Percentiles rank a stretch among this genome's conserved stretches.
Conservation (phyloP, 2,888 invertebrate genomes). For the Hetaerina titia region DNA sequence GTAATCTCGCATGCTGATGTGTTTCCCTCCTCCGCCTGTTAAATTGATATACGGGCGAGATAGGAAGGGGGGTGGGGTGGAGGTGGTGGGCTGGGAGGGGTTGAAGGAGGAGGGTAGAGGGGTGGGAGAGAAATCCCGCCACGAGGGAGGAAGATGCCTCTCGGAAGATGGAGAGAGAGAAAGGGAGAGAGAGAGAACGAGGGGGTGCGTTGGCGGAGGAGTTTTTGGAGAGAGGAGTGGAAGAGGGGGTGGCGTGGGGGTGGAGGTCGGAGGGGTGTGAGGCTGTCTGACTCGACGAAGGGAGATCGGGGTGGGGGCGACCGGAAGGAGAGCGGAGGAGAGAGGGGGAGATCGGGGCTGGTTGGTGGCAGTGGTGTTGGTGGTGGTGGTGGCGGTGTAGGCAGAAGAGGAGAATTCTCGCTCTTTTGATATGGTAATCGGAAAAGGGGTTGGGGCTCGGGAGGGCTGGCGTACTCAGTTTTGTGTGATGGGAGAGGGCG, state of each 20-base stretch:
- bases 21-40: conserved; percentile 62
- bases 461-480: conserved; percentile 6
- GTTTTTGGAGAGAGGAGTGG: background rate
- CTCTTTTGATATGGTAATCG: conserved; percentile 54
- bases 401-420: conserved; percentile 18
- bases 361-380: background rate
- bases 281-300: background rate
- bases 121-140: background rate
- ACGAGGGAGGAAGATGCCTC: background rate
- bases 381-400: background rate
- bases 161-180: background rate
- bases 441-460: background rate
- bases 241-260: background rate
- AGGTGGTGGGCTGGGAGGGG: background rate
- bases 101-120: background rate
- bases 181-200: too few species aligned
- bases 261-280: background rate
- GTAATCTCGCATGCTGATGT: conserved; percentile 67
- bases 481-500: background rate
- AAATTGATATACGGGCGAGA: conserved; percentile 64
- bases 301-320: background rate
- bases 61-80: background rate
- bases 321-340: background rate
- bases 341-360: conserved; percentile 5
- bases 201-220: background rate